Evolutionary conservation across 2,888 invertebrate species (phyloP).

Genomic region (Orthosia gracilis): DNA sequence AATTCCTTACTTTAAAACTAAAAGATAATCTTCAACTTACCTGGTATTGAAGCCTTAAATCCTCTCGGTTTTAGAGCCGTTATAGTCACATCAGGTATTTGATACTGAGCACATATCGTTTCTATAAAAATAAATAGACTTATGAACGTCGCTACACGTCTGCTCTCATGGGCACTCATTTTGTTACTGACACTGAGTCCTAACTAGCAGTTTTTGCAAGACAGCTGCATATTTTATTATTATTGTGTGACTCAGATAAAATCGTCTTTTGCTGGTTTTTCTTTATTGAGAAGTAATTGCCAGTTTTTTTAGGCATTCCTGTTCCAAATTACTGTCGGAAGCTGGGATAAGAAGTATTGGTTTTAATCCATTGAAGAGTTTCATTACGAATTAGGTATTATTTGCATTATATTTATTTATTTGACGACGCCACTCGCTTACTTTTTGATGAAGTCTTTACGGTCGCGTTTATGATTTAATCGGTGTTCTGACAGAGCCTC

Average conservation of each 20-base stretch:
- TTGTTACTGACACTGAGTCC: constrained; percentile 68
- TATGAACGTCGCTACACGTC: constrained; percentile 56
- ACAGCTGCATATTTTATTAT: background rate
- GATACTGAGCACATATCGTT: constrained; percentile 65
- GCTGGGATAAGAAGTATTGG: background rate
- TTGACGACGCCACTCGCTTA: too few species aligned
- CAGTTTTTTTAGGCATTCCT: background rate
- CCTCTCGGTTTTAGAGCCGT: constrained; percentile 91
- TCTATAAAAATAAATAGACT: constrained; percentile 60
- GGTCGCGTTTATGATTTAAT: too few species aligned
- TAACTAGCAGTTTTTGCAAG: constrained; percentile 13
- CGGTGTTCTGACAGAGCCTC: too few species aligned
- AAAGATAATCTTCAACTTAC: constrained; percentile 76
- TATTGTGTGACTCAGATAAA: constrained; percentile 15
- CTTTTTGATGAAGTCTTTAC: too few species aligned
- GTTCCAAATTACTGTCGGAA: background rate
- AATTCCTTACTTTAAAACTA: too few species aligned
- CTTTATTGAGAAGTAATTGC: background rate
- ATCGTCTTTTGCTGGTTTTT: background rate
- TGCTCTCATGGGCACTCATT: constrained; percentile 66
- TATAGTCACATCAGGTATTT: constrained; percentile 88
- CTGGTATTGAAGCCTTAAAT: constrained; percentile 91
- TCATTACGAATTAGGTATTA: too few species aligned
- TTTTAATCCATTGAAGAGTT: background rate
- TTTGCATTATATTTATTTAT: too few species aligned